Conservation (phyloP, 2,888 invertebrate species). For the Clanis bilineata region DNA sequence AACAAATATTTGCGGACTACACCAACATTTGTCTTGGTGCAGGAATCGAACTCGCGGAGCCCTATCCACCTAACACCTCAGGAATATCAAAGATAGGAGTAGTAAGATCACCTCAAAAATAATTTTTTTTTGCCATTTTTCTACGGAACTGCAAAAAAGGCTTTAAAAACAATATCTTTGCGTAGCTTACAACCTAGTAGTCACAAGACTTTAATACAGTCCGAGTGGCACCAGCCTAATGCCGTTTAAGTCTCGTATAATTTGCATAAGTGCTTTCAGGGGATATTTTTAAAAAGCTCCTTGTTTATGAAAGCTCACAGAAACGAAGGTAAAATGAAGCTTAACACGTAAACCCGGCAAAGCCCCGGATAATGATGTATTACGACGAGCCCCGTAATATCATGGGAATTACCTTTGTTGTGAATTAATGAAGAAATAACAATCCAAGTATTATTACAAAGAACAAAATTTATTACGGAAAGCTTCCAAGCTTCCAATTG, state of each 20-base stretch:
- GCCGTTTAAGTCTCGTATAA: slow-evolving; percentile 46
- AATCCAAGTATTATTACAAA: no score
- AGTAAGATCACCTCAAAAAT: no score
- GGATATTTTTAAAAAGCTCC: slow-evolving; percentile 40
- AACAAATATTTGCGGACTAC: no score
- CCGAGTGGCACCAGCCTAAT: slow-evolving; percentile 49
- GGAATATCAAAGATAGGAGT: no score
- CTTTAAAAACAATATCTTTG: not conserved
- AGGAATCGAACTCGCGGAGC: no score
- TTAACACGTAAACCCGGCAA: not conserved
- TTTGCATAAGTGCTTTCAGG: slow-evolving; percentile 49
- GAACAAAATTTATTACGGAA: no score
- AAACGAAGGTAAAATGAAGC: slow-evolving; percentile 26
- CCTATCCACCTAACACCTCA: no score
- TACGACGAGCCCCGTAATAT: not conserved
- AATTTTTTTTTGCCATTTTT: no score
- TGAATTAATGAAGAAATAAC: not conserved
- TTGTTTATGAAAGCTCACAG: slow-evolving; percentile 29
- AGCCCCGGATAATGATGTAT: slow-evolving; percentile 4
- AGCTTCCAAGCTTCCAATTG: no score
- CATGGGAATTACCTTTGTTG: not conserved
- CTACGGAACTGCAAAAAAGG: no score
- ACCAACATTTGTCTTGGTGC: no score
- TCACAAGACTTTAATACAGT: slow-evolving; percentile 24
- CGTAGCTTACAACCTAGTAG: slow-evolving; percentile 23